Conservation (phyloP, 2,113 vertebrate species). For the Ursus arctos region DNA sequence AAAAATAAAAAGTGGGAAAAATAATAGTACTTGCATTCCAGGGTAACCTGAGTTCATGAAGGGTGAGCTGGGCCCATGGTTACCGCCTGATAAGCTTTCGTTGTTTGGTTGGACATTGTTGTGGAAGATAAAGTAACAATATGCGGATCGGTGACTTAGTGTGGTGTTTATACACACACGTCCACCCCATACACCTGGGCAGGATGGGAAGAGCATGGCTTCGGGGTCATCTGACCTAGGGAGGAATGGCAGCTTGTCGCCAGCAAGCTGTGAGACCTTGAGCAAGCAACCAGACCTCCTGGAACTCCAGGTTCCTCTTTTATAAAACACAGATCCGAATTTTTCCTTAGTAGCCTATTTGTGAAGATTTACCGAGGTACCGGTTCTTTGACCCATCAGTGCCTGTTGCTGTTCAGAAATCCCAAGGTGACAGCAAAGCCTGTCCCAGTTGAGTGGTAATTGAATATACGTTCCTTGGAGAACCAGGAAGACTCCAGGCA, state of each 20-base stretch:
- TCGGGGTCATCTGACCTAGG: neutral
- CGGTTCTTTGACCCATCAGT: neutral
- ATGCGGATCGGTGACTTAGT: rapidly evolving
- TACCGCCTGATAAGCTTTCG: neutral
- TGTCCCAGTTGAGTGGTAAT: neutral
- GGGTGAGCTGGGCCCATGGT: neutral
- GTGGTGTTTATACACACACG: rapidly evolving
- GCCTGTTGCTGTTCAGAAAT: neutral
- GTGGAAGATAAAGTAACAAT: neutral
- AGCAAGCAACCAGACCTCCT: neutral
- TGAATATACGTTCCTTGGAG: neutral
- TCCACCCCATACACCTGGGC: rapidly evolving
- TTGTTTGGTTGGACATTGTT: neutral
- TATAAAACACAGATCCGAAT: neutral
- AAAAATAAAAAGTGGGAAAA: neutral
- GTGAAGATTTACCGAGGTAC: neutral
- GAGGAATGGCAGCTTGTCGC: neutral
- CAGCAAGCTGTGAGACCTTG: too few relatives aligned
- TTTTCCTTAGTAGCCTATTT: neutral
- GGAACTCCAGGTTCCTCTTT: neutral
- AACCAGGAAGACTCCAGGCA: neutral
- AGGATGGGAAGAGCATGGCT: neutral
- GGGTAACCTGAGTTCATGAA: neutral
- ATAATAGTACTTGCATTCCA: neutral
- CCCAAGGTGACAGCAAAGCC: neutral